A percentile compares a stretch with the other conserved stretches of the same genome.
Conservation (phyloP, 2,113 vertebrate species). For the Ascaphus truei region DNA sequence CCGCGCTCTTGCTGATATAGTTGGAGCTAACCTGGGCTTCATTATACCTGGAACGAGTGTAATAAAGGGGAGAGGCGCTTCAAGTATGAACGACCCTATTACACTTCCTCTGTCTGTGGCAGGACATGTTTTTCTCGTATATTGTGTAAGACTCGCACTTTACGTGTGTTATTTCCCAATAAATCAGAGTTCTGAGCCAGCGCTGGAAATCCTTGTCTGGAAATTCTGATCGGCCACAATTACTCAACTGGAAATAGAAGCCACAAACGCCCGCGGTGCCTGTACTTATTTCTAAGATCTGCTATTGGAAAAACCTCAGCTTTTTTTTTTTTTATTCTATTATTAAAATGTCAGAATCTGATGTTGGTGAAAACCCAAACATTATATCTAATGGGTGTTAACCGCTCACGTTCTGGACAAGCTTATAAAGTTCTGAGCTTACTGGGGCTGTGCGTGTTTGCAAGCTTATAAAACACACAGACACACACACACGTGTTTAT, state of each 20-base stretch:
- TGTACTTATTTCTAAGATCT: conserved; percentile 20
- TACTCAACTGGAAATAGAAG: conserved; percentile 33
- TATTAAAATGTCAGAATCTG: conserved; percentile 33
- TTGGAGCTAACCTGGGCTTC: too few species aligned
- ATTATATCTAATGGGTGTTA: conserved; percentile 27
- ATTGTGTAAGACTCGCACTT: not conserved
- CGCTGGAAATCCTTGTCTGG: conserved; percentile 21
- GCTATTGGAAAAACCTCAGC: not conserved
- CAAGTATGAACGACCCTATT: too few species aligned
- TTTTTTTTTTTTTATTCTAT: conserved; percentile 12
- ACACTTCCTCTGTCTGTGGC: not conserved
- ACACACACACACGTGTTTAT: too few species aligned
- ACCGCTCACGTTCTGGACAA: conserved; percentile 3
- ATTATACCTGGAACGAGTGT: too few species aligned
- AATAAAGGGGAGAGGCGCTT: too few species aligned
- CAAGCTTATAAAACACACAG: too few species aligned
- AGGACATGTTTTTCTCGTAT: not conserved
- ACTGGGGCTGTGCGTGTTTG: too few species aligned
- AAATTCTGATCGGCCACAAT: conserved; percentile 26
- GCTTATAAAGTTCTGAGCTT: too few species aligned
- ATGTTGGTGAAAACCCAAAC: conserved; percentile 25
- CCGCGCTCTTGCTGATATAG: too few species aligned
- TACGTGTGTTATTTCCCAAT: conserved; percentile 11
- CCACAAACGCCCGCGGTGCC: conserved; percentile 8
- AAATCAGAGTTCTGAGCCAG: conserved; percentile 9